phyloP scores from a whole-genome alignment of 2,888 invertebrate species.

The Cantharis rustica region DNA sequence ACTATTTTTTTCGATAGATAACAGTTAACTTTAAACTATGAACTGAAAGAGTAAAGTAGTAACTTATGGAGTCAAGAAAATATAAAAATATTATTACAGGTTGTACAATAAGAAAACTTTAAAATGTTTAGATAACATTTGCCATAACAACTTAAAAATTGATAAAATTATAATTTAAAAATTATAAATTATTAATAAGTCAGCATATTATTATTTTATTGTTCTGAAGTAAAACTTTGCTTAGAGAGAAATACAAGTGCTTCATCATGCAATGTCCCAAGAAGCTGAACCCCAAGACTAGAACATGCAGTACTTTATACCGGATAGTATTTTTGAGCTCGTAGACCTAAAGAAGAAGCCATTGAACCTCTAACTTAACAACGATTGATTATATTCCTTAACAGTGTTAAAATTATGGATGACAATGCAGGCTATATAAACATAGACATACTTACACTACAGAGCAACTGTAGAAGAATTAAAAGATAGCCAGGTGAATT shows the following conservation, averaged over 20 bases:
- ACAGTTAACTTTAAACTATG: too few relatives aligned
- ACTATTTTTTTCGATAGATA: too few relatives aligned
- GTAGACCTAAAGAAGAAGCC: conserved; percentile 55
- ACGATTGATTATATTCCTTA: conserved; percentile 71
- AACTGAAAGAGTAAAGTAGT: too few relatives aligned
- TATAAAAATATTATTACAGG: too few relatives aligned
- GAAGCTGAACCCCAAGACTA: conserved; percentile 53
- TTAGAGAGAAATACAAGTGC: conserved; percentile 62
- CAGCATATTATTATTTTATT: too few relatives aligned
- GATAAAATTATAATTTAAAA: too few relatives aligned
- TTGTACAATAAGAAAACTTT: too few relatives aligned
- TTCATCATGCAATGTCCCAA: conserved; percentile 43
- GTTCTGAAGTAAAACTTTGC: not conserved
- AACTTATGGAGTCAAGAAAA: too few relatives aligned
- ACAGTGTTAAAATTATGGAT: conserved; percentile 74
- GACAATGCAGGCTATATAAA: conserved; percentile 63
- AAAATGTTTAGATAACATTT: too few relatives aligned
- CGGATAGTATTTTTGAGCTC: conserved; percentile 72
- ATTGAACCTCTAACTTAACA: conserved; percentile 66
- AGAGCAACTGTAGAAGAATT: conserved; percentile 65
- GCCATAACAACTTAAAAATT: too few relatives aligned
- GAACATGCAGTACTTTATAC: conserved; percentile 68
- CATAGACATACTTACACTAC: conserved; percentile 65
- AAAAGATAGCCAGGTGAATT: conserved; percentile 52
- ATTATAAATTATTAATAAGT: too few relatives aligned